A percentile compares a stretch with the other conserved stretches of the same genome.
phyloP scores from a whole-genome alignment of 2,113 vertebrate genomes.

The Pachycephala philippinensis region DNA sequence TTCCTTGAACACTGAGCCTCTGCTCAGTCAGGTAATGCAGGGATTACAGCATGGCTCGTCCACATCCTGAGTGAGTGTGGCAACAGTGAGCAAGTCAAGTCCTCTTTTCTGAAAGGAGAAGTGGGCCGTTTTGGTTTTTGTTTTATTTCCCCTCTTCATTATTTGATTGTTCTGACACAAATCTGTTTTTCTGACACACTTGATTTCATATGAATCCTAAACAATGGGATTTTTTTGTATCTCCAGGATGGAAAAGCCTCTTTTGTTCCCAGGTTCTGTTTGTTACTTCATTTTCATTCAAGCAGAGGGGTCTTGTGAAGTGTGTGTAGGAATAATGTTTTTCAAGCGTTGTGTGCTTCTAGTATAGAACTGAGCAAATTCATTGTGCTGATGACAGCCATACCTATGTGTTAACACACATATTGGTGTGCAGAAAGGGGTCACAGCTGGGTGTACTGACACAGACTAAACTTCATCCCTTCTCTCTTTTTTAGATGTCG shows the following conservation, averaged over 20 bases:
- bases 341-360: neutral
- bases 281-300: neutral
- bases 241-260: neutral
- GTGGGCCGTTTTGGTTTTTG: neutral
- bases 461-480: neutral
- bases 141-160: neutral
- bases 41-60: neutral
- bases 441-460: neutral
- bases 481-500: neutral
- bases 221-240: neutral
- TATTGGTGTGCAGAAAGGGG: neutral
- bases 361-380: neutral
- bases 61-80: neutral
- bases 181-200: neutral
- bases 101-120: neutral
- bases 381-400: neutral
- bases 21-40: neutral
- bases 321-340: neutral
- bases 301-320: neutral
- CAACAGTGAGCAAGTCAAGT: neutral
- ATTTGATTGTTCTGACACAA: neutral
- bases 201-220: neutral
- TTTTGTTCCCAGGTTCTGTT: neutral
- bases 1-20: neutral
- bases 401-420: neutral